A percentile compares a stretch with the other conserved stretches of the same genome.
Conservation (phyloP, 2,888 invertebrate genomes). For the Cosmopolites sordidus region DNA sequence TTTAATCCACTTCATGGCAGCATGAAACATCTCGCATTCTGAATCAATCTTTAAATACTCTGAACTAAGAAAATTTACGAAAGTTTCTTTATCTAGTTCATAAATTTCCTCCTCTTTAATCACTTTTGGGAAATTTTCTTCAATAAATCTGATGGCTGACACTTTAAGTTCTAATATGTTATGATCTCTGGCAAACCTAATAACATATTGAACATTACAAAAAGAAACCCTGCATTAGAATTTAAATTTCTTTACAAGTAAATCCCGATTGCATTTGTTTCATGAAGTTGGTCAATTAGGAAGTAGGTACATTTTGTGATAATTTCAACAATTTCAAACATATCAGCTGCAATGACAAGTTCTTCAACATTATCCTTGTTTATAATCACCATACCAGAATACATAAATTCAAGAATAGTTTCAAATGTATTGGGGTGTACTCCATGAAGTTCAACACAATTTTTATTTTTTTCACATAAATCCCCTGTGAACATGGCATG, state of each 20-base stretch:
- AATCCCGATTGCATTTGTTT: conserved; percentile 84
- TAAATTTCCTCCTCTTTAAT: conserved; percentile 79
- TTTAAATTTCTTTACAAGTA: conserved; percentile 44
- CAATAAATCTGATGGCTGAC: conserved; percentile 75
- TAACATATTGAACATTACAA: not conserved
- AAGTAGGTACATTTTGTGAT: conserved; percentile 82
- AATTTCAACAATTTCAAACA: conserved; percentile 81
- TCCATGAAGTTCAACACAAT: conserved; percentile 72
- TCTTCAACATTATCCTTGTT: conserved; percentile 83
- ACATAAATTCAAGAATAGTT: conserved; percentile 80
- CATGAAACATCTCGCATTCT: conserved; percentile 84
- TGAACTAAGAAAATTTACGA: conserved; percentile 74
- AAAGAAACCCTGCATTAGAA: not conserved
- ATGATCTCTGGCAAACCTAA: conserved; percentile 82
- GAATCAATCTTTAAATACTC: conserved; percentile 84
- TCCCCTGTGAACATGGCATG: conserved; percentile 90
- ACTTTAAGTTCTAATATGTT: conserved; percentile 73
- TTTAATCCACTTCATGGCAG: conserved; percentile 83
- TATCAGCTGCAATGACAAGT: conserved; percentile 83
- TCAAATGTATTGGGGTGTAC: conserved; percentile 72
- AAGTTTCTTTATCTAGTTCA: conserved; percentile 72
- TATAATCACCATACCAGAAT: conserved; percentile 65
- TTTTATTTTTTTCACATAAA: conserved; percentile 72
- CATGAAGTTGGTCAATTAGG: conserved; percentile 77
- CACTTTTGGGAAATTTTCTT: conserved; percentile 80